phyloP scores from a whole-genome alignment of 2,797 vertebrate genomes.

The Danio albolineatus region DNA sequence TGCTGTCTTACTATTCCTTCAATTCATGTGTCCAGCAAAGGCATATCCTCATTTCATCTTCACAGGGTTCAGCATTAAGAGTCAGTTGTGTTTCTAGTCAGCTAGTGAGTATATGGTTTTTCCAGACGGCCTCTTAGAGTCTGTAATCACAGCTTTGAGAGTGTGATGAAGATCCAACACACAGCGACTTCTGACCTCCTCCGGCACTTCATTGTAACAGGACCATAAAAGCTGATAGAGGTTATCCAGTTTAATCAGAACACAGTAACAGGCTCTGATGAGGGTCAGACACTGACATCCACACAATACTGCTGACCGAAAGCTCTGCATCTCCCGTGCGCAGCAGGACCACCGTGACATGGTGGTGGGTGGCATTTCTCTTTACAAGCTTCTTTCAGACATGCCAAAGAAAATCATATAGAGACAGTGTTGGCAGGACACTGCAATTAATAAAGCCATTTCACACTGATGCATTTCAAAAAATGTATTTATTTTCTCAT shows the following conservation, averaged over 20 bases:
- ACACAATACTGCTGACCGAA: background rate
- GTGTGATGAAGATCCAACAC: constrained; percentile 26
- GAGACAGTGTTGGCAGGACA: constrained; percentile 64
- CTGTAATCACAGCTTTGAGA: constrained; percentile 22
- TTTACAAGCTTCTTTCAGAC: constrained; percentile 33
- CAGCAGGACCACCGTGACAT: background rate
- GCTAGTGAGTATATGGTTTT: constrained; percentile 1
- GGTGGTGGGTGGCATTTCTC: constrained; percentile 26
- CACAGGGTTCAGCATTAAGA: constrained; percentile 5
- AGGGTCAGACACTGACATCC: constrained; percentile 8
- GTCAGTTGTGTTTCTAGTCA: background rate
- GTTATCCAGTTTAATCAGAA: constrained; percentile 38
- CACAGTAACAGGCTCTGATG: constrained; percentile 1
- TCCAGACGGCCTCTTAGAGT: constrained; percentile 11
- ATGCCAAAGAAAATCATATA: constrained; percentile 50
- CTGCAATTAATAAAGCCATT: constrained; percentile 67
- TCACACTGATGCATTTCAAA: too few species aligned
- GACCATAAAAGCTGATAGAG: constrained; percentile 39
- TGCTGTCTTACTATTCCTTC: too few species aligned
- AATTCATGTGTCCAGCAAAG: constrained; percentile 1
- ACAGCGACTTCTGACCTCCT: constrained; percentile 36
- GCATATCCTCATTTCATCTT: constrained; percentile 4
- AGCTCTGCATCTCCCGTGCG: constrained; percentile 8
- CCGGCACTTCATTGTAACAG: constrained; percentile 23
- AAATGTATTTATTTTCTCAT: constrained; percentile 71